Evolutionary conservation across 1,140 invertebrate species (phyloP), one percentile per base, ranked within the genome.

Genomic region (Streblospio benedicti): DNA sequence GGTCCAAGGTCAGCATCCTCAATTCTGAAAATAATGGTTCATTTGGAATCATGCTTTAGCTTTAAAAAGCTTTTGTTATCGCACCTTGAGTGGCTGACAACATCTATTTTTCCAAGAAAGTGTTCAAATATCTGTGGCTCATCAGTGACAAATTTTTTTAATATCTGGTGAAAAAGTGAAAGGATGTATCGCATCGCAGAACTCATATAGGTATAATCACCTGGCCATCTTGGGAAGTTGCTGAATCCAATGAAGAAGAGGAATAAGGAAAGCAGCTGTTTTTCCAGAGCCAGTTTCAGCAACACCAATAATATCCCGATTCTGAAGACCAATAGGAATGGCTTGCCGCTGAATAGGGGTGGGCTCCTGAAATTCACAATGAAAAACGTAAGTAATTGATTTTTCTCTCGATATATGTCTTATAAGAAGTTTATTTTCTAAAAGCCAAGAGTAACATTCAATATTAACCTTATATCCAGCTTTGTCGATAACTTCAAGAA

Each of bases 311-410:
- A 99, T 98, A 74, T 99, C 97, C 50, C 97, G 82, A 79, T 99
- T 99, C 77, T 98, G 83, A 66, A 99, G 80, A 55, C 97, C 97
- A 78, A 99, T 99, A 0, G 97, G 94, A 75, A 99, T 99, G 49
- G 96, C 97, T 80, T 99, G 95, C 65, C 95, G 81, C 76, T 99
- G 97, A 81, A 99, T 99, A 6, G 97, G 97, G 1, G 97, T 99
- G 2, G 97, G 91, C 69, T 98, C 97, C 80, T 81, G 59, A 43
- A 67, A 72, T 28, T 14, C 14, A 41, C 31, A 51, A 47, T 45
- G 4, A 28, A 28, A 18, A 5, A 47, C 14, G 6, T 33, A 16
- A 14, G 43, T n/a, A 18, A 16, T 16, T 28, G 30, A 9, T 27
- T 9, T 27, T 23, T 12, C n/a, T 6, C 2, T 28, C 9, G 43